Evolutionary conservation across 2,797 vertebrate genomes (phyloP), one percentile per base, ranked within the genome.

Genomic region (Poeciliopsis presidionis): DNA sequence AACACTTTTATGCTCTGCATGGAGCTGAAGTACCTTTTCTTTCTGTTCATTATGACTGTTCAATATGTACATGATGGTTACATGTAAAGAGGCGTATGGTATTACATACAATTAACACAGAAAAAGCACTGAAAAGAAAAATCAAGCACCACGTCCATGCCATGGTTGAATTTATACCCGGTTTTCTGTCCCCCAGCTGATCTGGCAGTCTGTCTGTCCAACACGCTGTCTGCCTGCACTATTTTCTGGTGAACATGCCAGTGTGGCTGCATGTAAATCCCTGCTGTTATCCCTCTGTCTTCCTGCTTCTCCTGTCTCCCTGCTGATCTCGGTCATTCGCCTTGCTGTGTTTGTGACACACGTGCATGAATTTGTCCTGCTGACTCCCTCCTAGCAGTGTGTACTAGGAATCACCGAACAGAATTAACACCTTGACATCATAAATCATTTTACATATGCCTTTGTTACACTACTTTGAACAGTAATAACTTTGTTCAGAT

Each of bases 301-400:
- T 57, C 55, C 79, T 78, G 72, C 25, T 30, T 36, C 47, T 72
- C 67, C 76, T 4, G 76, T 76, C 73, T 47, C 61, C 82, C 81
- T 39, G 76, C 83, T 77, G 82, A 76, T 82, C 43, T n/a, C 3
- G 59, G 77, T 74, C 79, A 41, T 51, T 75, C 18, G 63, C 77
- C 80, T 71, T n/a, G 65, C 81, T 79, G 76, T 30, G 73, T 55
- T 49, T 0, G 36, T 73, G 28, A 73, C 76, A 87, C 75, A 74
- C 79, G 74, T 51, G 76, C 83, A 81, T 86, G 76, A 75, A 86
- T 85, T 65, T 28, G 80, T 81, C 61, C 51, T 12, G 72, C 78
- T 11, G 78, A 55, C 71, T 80, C 73, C 76, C 69, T 80, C 77
- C 78, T 78, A 81, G 41, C 71, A 67, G 16, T 7, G 2, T 46